Base-by-base conservation (phyloP, 1,140 invertebrate genomes). In the Gerris buenoi region DNA sequence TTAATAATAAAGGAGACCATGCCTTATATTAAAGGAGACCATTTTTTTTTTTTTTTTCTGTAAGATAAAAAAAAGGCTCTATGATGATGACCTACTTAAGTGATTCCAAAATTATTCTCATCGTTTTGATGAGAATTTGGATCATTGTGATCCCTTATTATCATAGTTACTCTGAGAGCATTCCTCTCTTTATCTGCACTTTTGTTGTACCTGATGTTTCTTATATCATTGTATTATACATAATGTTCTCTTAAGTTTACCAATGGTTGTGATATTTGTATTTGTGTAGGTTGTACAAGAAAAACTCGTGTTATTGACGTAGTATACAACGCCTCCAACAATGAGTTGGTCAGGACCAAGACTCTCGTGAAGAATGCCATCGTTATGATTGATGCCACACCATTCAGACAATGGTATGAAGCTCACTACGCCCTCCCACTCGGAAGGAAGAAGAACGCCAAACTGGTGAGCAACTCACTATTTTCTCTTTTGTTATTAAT, bases 371-470 rank as follows among this genome's bases (percentile, higher is more conserved):
- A 99, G 79, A 97, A 97, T 79, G 90, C 90, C 66, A 97, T 99
- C 79, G 90, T 99, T 69, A 87, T 93, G 27, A 90, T 99, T 77
- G 97, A 99, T 82, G 95, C 95, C 56, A 95, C 95, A 63, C 97
- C 97, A 65, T 99, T 98, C 83, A 87, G 96, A 77, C 95, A 97
- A 76, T 99, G 95, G 95, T 99, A 98, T 78, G 97, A 99, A 81
- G 83, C 86, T 64, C 93, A 99, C 78, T 99, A 99, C 78, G 88
- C 93, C 65, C 75, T 93, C 70, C 94, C 95, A 58, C 82, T 99
- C 69, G 95, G 93, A 65, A 86, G 95, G 68, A 99, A 97, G 83
- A 96, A 97, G 83, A 93, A 91, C 68, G 88, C 90, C 25, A 98
- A 98, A 83, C 79, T 95, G 82, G 91, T 95, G 77, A 85, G 85